These are phyloP conservation scores for Phyllotreta striolata DNA, from an alignment of 2,888 invertebrate species.

Conservation along the genomic window DNA sequence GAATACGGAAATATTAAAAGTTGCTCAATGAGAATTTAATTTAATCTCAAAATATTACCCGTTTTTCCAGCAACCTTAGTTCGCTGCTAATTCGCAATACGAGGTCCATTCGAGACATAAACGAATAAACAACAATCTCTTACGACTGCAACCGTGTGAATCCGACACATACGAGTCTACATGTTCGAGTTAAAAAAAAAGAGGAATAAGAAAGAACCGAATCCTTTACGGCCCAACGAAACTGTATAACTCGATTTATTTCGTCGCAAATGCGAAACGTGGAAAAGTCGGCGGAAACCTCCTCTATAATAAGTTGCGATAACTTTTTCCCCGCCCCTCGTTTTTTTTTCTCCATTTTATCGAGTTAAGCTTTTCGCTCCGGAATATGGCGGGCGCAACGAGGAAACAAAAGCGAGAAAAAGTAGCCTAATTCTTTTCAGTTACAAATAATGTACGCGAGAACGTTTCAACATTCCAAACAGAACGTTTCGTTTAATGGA, in stretches of 20 bases:
- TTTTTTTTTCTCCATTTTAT: conserved; percentile 5
- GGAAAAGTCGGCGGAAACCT: conserved; percentile 16
- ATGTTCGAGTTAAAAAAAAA: not conserved
- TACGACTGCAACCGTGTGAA: too few species aligned
- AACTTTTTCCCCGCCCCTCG: conserved; percentile 15
- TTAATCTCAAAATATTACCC: too few species aligned
- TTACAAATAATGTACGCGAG: not conserved
- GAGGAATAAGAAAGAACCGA: conserved; percentile 1
- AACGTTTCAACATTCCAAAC: too few species aligned
- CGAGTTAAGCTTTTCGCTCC: conserved; percentile 16
- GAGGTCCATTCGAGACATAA: too few species aligned
- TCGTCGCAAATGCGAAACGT: conserved; percentile 18
- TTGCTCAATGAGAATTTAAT: too few species aligned
- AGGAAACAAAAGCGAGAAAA: conserved; percentile 6
- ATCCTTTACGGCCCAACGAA: conserved; percentile 11
- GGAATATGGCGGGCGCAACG: conserved; percentile 3
- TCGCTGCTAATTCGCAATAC: too few species aligned
- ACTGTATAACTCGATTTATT: conserved; percentile 21
- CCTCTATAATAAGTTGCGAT: conserved; percentile 17
- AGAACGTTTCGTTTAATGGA: too few species aligned
- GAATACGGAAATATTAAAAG: too few species aligned
- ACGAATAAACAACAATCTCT: too few species aligned
- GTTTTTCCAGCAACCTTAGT: too few species aligned
- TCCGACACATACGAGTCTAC: too few species aligned
- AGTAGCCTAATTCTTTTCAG: conserved; percentile 10